Conservation (phyloP, 2,888 invertebrate species). For the Polymixis lichenea region DNA sequence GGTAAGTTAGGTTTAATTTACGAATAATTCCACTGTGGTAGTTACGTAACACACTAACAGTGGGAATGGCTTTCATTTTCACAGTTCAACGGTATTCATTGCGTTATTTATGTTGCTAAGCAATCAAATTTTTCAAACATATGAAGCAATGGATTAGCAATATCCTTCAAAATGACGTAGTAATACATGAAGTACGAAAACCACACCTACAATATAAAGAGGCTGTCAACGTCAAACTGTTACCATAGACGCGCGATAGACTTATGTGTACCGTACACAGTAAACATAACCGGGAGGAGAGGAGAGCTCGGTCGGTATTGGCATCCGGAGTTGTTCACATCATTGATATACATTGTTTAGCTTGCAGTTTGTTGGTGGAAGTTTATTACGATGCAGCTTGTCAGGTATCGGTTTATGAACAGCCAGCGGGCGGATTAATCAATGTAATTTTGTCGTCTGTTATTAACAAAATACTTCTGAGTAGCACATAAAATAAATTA, state of each 20-base stretch:
- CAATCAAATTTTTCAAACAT: no score
- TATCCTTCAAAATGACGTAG: no score
- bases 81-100: no score
- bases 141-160: no score
- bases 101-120: no score
- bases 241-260: neutral
- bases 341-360: slow-evolving; percentile 17
- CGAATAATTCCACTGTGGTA: no score
- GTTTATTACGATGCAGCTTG: slow-evolving; percentile 18
- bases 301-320: slow-evolving; percentile 3
- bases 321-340: slow-evolving; percentile 6
- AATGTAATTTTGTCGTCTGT: neutral
- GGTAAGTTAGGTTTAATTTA: no score
- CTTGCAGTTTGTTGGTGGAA: slow-evolving; percentile 5
- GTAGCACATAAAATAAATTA: neutral
- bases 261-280: slow-evolving; percentile 8
- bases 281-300: slow-evolving; percentile 5
- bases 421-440: neutral
- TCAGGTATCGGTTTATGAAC: neutral
- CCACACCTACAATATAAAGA: neutral
- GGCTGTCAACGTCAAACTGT: no score
- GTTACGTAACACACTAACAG: no score
- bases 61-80: no score
- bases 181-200: neutral
- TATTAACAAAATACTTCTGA: neutral